Evolutionary conservation across 2,888 invertebrate species (phyloP).

Genomic region (Apotomis betuletana): DNA sequence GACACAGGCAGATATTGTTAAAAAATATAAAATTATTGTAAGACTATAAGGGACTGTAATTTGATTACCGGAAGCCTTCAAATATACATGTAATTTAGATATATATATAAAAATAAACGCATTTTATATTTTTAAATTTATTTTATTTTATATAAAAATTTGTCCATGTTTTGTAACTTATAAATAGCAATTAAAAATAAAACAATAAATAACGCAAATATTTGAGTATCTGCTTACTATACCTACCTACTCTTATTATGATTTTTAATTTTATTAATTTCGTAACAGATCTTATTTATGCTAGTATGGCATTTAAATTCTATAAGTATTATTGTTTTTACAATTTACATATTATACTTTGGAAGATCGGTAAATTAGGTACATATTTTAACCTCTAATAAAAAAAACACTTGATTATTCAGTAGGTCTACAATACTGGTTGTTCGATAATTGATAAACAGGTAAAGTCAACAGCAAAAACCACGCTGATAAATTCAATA

Average conservation of each 20-base stretch:
- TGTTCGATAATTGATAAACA: too few species aligned
- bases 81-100: too few species aligned
- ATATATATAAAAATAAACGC: background rate
- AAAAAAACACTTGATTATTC: background rate
- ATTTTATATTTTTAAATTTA: constrained; percentile 28
- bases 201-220: constrained; percentile 46
- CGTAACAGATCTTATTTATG: constrained; percentile 45
- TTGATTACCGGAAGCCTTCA: too few species aligned
- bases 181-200: constrained; percentile 45
- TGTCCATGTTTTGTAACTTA: constrained; percentile 44
- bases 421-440: too few species aligned
- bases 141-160: constrained; percentile 37
- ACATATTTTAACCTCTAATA: background rate
- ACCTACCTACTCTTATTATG: constrained; percentile 27
- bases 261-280: constrained; percentile 38
- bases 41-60: too few species aligned
- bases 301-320: constrained; percentile 55
- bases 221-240: constrained; percentile 18
- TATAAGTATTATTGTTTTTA: constrained; percentile 2
- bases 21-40: too few species aligned
- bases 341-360: too few species aligned
- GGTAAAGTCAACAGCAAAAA: too few species aligned
- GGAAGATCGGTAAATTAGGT: too few species aligned
- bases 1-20: too few species aligned
- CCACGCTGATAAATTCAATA: too few species aligned